A percentile compares a stretch with the other conserved stretches of the same genome.
phyloP scores from a whole-genome alignment of 2,113 vertebrate species.

The Oreocharis arfaki region DNA sequence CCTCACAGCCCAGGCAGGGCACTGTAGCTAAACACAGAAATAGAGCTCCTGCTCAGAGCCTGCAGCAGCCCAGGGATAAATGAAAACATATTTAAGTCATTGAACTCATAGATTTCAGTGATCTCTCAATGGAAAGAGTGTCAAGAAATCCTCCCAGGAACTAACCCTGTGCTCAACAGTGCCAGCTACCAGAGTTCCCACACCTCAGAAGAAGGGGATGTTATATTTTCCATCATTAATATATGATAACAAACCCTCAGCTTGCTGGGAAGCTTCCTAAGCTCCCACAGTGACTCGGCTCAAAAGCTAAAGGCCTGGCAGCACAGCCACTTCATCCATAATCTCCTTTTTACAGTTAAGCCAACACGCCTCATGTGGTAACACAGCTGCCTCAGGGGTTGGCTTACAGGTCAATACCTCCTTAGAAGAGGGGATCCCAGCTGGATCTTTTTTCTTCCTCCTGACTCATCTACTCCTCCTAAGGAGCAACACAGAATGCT shows the following conservation, averaged over 20 bases:
- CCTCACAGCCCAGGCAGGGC: background rate
- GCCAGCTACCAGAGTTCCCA: background rate
- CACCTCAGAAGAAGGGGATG: background rate
- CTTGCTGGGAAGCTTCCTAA: background rate
- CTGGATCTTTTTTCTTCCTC: background rate
- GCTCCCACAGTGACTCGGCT: background rate
- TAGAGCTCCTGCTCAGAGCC: background rate
- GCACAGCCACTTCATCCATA: background rate
- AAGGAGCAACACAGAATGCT: accelerated
- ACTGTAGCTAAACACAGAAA: background rate
- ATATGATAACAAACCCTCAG: background rate
- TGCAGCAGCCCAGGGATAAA: background rate
- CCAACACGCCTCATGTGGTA: background rate
- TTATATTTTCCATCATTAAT: background rate
- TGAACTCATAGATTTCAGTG: background rate
- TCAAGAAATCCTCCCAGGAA: background rate
- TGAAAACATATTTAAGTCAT: background rate
- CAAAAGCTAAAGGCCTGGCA: background rate
- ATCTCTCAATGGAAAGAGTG: background rate
- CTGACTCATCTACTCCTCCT: background rate
- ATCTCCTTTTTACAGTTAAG: background rate
- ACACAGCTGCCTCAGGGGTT: accelerated
- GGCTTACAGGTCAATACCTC: background rate
- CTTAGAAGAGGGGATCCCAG: background rate
- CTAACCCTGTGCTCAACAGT: background rate